Evolutionary conservation across 2,113 vertebrate genomes (phyloP), one percentile per base, ranked within the genome.

Genomic region (Melanerpes aurifrons): DNA sequence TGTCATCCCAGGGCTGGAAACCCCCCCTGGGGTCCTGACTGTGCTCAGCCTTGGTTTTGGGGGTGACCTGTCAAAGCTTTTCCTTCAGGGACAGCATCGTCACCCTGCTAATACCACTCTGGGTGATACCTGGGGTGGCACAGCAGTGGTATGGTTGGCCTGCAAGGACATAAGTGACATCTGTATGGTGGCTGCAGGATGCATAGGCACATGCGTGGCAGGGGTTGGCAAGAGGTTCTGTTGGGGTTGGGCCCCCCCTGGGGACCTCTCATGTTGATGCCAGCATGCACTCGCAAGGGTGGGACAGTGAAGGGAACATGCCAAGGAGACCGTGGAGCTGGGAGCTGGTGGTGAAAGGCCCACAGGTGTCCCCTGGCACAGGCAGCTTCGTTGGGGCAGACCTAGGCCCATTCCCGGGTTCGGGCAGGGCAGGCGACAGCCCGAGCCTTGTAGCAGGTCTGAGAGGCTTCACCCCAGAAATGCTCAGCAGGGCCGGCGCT

Each of bases 141-240:
- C 0, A 0, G 45, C 29, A 21, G 13, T 13, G 21, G 14, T 17
- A 21, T 5, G 6, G 20, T 63, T 69, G 59, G 64, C 81, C n/a
- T 72, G 57, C 5, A 6, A 83, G 70, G 29, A 59, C 81, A 84
- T 17, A 0, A 0, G n/a, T 54, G 48, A 47, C 28, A 43, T 37
- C 32, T 61, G 62, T 29, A 5, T 31, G 14, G 29, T 67, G 73
- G 54, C 61, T 4, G 1, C 29, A 54, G 72, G 37, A 14, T 4
- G 0, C 0, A 0, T 20, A 40, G 88, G 26, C 29, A 58, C 28
- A 25, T 0, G 0, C 3, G 3, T n/a, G 37, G 61, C 54, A 18
- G 20, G 50, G 43, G 20, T 7, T 10, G 26, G 40, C 6, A n/a
- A 20, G 32, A 14, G n/a, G 8, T 10, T 45, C 29, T 20, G 14